Evolutionary conservation across 2,888 invertebrate genomes (phyloP), one percentile per base, ranked within the genome.

Genomic region (Campoplex nolae): DNA sequence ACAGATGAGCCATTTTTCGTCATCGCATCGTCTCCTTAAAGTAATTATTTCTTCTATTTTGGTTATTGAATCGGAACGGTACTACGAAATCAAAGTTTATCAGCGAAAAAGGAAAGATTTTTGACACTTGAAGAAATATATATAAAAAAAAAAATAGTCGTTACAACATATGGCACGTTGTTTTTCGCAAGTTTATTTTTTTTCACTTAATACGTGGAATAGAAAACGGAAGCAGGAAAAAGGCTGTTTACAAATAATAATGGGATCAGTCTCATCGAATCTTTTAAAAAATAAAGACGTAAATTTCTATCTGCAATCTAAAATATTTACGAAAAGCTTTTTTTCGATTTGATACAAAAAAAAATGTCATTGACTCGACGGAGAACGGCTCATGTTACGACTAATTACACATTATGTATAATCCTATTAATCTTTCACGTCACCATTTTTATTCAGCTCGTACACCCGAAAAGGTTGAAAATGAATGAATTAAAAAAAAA

Each of bases 341-440:
- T 13, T 58, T 58, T 28, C 28, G 32, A 62, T 62, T 62, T 32
- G 62, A 62, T 32, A 28, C 32, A 58, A 58, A 28, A 11, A 45
- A 65, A 77, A 67, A 77, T 18, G 42, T n/a, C 58, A 11, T 13
- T 62, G 1, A 16, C 13, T 80, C 62, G 79, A 70, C 71, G 71
- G 48, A 73, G 48, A 62, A 79, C 7, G 48, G n/a, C 71, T 73
- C 48, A 38, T 23, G 45, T n/a, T 62, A 70, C n/a, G n/a, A 45
- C 32, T 51, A 62, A 75, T 48, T 68, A 28, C 68, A 74, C n/a
- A 2, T 35, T 76, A 51, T 73, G 42, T 68, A 68, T 67, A 73
- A 38, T 54, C 81, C 73, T 84, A 86, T 65, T 54, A n/a, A 65
- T 67, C 82, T 74, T 68, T 67, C 81, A 74, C 35, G 42, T 73